Base-by-base conservation (phyloP, 2,113 vertebrate species). In the Alaudala cheleensis region DNA sequence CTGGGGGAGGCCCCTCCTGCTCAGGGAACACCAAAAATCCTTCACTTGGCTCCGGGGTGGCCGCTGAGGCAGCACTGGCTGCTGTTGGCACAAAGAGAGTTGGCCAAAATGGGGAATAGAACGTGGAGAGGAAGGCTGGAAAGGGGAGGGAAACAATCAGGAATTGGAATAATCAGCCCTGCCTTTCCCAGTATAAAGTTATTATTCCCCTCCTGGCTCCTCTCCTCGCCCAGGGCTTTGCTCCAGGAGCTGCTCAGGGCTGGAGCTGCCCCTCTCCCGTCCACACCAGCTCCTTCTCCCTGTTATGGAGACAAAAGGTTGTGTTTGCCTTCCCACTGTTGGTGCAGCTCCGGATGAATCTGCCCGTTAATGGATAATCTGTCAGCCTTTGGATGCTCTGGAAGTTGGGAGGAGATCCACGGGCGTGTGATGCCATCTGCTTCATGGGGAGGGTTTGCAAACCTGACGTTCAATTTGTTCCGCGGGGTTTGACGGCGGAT, bases 391-490 rank as follows among this genome's bases (percentile, higher is more conserved):
- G 93, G 97, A 97, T 97, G 98, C 97, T 95, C 94, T 95, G 96
- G 97, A 97, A 97, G 98, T 86, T 95, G 98, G 97, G 96, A 97
- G 96, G 97, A 97, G 98, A 97, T 96, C 98, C 98, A 98, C 97
- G 95, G 97, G 97, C 94, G 93, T 95, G 92, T 97, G 98, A 97
- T 97, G 96, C 98, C 98, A 97, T 97, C 97, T 98, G 97, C 97
- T 92, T 98, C 97, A 98, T 96, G 96, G 97, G 98, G 90, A 96
- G 96, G 96, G 98, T 95, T 98, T 97, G 97, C 96, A 97, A 98
- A 98, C 95, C 98, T 97, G 98, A 97, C 97, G 95, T 98, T 97
- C 97, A 92, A 98, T 99, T 98, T 98, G 98, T 98, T 98, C 98
- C 97, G 97, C 95, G 53, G 97, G 97, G 96, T 97, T 97, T 94